Evolutionary conservation across 2,888 invertebrate species (phyloP), one percentile per base, ranked within the genome.

Genomic region (Drosophila kanekoi): DNA sequence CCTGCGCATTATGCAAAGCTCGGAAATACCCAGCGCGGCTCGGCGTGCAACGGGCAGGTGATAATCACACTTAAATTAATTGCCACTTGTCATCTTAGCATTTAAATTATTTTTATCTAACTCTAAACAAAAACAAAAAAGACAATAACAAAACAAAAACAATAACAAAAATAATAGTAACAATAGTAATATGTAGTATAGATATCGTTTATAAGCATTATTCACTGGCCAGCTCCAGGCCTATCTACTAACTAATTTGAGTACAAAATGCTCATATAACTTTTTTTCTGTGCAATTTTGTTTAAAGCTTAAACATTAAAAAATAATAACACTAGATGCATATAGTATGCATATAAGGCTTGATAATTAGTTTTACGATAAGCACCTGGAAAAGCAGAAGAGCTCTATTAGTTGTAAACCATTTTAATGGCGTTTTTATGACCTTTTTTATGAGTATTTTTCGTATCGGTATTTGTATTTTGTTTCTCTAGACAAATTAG

Each of bases 1-100:
- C 51, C 71, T 62, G 74, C 66, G 62, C 63, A 72, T 72, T 72
- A 76, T 69, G 70, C 51, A 78, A 86, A 76, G 72, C 75, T 73
- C 57, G 84, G 87, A 80, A 88, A 78, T 75, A 62, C 84, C 88
- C 77, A 74, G 77, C 48, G 63, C 67, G 63, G 59, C 47, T 70
- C 65, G 62, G 62, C 70, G 67, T 85, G 82, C 85, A 71, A 82
- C 66, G 71, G 82, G 73, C 84, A 88, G 87, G 85, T 86, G 85
- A 86, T 86, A 86, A 86, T 86, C 89, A 86, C 81, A 88, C 77
- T 84, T 86, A 86, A 88, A 86, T 86, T 86, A 86, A 86, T 86
- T 86, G 85, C 89, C 85, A 86, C 89, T 86, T 86, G 85, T 86
- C 85, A 86, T 88, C 79, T 87, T 88, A 88, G 87, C 84, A 66